A percentile compares a stretch with the other conserved stretches of the same genome.
phyloP scores from a whole-genome alignment of 2,113 vertebrate species.

The Lamprologus tigripictilis region DNA sequence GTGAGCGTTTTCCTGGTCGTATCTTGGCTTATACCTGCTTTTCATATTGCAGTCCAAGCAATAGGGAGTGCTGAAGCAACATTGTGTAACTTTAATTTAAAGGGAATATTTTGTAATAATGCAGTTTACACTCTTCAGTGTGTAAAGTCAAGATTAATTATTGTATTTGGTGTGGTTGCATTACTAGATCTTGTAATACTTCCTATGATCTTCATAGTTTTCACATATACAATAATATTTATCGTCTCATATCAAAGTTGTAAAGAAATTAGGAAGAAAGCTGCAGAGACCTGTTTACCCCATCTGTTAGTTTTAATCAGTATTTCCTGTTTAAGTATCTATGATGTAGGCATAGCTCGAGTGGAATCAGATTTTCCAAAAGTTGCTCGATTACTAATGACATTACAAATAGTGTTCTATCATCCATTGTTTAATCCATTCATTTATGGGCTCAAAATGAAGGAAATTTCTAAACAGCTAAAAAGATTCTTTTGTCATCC shows the following conservation, averaged over 20 bases:
- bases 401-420: not conserved
- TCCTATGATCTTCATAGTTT: not conserved
- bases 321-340: not conserved
- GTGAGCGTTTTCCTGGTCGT: too few relatives aligned
- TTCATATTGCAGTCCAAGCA: too few relatives aligned
- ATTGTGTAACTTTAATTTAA: not conserved
- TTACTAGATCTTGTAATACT: accelerated
- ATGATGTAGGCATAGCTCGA: not conserved
- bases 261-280: not conserved
- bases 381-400: accelerated
- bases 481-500: accelerated
- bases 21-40: too few relatives aligned
- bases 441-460: not conserved
- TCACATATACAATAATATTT: not conserved
- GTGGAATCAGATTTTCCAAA: not conserved
- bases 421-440: not conserved
- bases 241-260: accelerated
- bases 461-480: not conserved
- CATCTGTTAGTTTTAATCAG: slow-evolving; percentile 2
- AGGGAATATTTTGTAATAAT: slow-evolving; percentile 5
- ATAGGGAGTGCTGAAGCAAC: not conserved
- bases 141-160: accelerated
- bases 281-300: not conserved
- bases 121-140: not conserved
- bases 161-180: accelerated